phyloP scores from a whole-genome alignment of 2,797 vertebrate species.

The Heliangelus exortis region DNA sequence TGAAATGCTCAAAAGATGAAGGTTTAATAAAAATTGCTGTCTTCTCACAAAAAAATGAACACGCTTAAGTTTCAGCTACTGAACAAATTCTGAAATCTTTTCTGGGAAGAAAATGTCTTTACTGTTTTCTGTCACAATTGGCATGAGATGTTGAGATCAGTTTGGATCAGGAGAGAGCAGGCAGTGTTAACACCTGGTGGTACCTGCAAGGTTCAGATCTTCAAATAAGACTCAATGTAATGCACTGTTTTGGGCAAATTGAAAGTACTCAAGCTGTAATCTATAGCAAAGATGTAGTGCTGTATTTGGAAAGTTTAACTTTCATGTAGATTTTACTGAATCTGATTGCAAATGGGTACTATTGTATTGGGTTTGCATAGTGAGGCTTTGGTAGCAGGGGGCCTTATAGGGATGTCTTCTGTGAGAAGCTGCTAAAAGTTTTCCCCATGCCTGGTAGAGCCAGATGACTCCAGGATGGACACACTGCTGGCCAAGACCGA shows the following conservation, averaged over 20 bases:
- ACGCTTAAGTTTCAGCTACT: neutral
- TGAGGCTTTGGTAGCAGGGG: too few relatives aligned
- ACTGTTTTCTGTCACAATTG: neutral
- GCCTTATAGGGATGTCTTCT: too few relatives aligned
- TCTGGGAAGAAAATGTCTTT: neutral
- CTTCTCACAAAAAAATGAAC: neutral
- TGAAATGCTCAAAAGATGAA: neutral
- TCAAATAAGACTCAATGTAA: neutral
- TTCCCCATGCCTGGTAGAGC: too few relatives aligned
- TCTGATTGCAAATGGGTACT: neutral
- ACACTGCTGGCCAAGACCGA: too few relatives aligned
- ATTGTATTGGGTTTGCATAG: too few relatives aligned
- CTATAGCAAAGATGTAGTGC: neutral
- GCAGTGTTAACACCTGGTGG: neutral
- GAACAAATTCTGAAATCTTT: neutral
- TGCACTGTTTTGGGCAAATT: neutral
- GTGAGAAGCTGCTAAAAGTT: too few relatives aligned
- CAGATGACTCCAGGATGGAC: too few relatives aligned
- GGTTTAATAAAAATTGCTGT: neutral
- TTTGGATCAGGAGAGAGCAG: neutral
- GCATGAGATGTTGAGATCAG: neutral
- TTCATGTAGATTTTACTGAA: neutral
- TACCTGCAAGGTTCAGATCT: neutral
- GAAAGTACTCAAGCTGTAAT: neutral
- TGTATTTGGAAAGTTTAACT: neutral